Base-by-base conservation (phyloP, 1,140 invertebrate species). In the Triops longicaudatus region DNA sequence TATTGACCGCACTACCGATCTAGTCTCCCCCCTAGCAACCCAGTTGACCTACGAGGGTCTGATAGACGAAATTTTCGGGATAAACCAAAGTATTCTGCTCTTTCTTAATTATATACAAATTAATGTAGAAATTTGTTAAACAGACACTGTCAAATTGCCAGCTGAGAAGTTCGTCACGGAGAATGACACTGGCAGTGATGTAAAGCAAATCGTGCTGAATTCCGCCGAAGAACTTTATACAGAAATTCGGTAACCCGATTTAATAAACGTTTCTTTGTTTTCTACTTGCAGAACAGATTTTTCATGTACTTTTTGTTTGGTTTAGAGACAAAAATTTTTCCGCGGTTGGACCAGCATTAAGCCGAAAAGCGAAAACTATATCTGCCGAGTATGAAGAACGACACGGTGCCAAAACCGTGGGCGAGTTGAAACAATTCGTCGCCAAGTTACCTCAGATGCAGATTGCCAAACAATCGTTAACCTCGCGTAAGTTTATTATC, bases 41-140 rank as follows among this genome's bases (percentile, higher is more conserved):
- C 98, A 99, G 82, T 87, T 98, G 22, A 99, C 97, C 0, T 99
- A 99, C 83, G 97, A 99, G 86, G 98, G 97, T 22, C 86, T 99
- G 12, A 95, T 99, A 80, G 98, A 98, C 86, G 93, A 95, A 86
- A 88, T 94, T 79, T 96, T 91, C 85, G 88, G 88, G 41, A 91
- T 93, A 73, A 87, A 88, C 81, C 88, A 89, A 80, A 90, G 90
- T 91, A 84, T 7, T 37, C 7, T 37, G 86, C 87, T 83, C 1
- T 43, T 41, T 9, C 27, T 17, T 72, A 7, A 76, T 73, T 74
- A 50, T 10, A 37, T 41, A 3, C 11, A 27, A n/a, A n/a, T n/a
- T 79, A 43, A 76, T 42, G 14, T 11, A 26, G 27, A 22, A 72
- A 77, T 78, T 73, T 74, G 14, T 73, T 79, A 84, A 85, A 72